These are phyloP conservation scores for Tetragnatha versicolor DNA, from an alignment of 1,140 invertebrate genomes.

Conservation along the genomic window DNA sequence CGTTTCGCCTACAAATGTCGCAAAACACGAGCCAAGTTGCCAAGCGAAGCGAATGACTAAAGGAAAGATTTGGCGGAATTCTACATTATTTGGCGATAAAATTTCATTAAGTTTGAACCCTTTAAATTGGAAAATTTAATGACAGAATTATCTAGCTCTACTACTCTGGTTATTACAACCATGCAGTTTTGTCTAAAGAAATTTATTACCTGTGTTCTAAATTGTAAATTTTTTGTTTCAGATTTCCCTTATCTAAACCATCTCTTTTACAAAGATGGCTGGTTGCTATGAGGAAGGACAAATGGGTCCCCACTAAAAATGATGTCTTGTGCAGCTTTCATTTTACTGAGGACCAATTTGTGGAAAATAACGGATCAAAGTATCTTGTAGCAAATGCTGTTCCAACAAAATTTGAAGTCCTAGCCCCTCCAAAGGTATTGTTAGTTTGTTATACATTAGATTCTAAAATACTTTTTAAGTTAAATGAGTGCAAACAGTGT, in stretches of 20 bases:
- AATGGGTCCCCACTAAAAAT: conserved; percentile 36
- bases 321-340: conserved; percentile 44
- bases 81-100: too few relatives aligned
- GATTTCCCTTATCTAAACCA: conserved; percentile 43
- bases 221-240: neutral
- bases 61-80: too few relatives aligned
- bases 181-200: too few relatives aligned
- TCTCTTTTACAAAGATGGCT: conserved; percentile 36
- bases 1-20: too few relatives aligned
- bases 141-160: neutral
- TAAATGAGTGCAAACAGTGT: too few relatives aligned
- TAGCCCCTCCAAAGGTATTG: conserved; percentile 38
- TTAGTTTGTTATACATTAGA: too few relatives aligned
- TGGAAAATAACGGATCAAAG: conserved; percentile 32
- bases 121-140: neutral
- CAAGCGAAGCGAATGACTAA: too few relatives aligned
- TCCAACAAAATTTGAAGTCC: conserved; percentile 41
- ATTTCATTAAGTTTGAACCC: neutral
- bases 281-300: conserved; percentile 38
- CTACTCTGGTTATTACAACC: neutral
- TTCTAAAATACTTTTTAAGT: too few relatives aligned
- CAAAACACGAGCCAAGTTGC: too few relatives aligned
- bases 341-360: conserved; percentile 43
- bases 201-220: too few relatives aligned
- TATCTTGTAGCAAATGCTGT: conserved; percentile 25